Conservation (phyloP, 1,140 invertebrate genomes). For the Drosophila parvula region DNA sequence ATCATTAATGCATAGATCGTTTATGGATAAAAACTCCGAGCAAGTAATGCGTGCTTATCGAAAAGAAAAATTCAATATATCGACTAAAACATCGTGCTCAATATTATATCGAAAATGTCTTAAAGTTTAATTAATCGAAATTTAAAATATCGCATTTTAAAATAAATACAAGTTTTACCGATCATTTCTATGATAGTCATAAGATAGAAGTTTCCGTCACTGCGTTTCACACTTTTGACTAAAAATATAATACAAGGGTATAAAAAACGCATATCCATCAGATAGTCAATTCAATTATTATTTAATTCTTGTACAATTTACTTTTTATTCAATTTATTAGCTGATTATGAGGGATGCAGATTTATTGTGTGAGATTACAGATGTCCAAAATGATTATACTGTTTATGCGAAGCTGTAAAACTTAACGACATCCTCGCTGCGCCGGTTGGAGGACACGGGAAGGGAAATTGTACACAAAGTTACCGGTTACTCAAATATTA, state of each 20-base stretch:
- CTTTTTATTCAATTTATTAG: slow-evolving; percentile 64
- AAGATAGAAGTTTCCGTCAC: no score
- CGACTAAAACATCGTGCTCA: neutral
- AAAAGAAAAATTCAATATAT: no score
- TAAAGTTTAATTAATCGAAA: no score
- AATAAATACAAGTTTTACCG: no score
- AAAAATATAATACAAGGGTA: neutral
- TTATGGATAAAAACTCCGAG: neutral
- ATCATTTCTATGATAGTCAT: no score
- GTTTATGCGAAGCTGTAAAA: slow-evolving; percentile 25
- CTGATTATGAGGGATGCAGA: slow-evolving; percentile 50
- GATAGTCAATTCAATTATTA: neutral
- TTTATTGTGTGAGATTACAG: slow-evolving; percentile 61
- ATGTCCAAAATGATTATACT: slow-evolving; percentile 59
- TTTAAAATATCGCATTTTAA: slow-evolving; percentile 1
- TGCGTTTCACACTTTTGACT: no score
- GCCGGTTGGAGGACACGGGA: slow-evolving; percentile 25
- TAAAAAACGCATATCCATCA: no score
- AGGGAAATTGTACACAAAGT: slow-evolving; percentile 48
- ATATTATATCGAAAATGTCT: neutral
- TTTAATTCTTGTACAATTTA: slow-evolving; percentile 57
- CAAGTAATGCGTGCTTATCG: neutral
- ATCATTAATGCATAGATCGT: neutral
- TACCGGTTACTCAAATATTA: slow-evolving; percentile 47
- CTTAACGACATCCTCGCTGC: slow-evolving; percentile 27